These are phyloP conservation scores for Trichogramma evanescens DNA, from an alignment of 2,888 invertebrate genomes.

Conservation along the genomic window DNA sequence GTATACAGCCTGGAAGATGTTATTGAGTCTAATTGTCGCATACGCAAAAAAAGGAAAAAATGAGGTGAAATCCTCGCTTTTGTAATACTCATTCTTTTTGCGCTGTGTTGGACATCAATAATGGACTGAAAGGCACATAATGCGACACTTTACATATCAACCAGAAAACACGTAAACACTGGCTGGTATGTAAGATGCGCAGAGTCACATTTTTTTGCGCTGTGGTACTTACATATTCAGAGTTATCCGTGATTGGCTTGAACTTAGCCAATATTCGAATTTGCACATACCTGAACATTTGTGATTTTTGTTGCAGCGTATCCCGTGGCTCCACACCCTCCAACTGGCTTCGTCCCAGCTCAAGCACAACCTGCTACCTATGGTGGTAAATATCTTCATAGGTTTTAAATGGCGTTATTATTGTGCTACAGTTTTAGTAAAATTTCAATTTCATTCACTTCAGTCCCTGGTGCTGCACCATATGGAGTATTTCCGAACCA, in stretches of 20 bases:
- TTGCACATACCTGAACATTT: constrained; percentile 4
- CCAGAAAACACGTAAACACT: constrained; percentile 13
- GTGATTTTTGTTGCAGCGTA: constrained; percentile 45
- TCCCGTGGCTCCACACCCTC: constrained; percentile 46
- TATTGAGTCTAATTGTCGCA: too few species aligned
- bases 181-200: not conserved
- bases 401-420: not conserved
- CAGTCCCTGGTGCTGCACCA: constrained; percentile 58
- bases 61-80: too few species aligned
- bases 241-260: not conserved
- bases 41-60: too few species aligned
- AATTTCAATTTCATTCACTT: constrained; percentile 3
- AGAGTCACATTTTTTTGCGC: constrained; percentile 28
- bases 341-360: constrained; percentile 45
- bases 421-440: not conserved
- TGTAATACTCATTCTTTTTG: too few species aligned
- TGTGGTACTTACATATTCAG: constrained; percentile 33
- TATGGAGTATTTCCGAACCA: constrained; percentile 55
- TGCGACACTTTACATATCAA: constrained; percentile 14
- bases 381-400: constrained; percentile 34
- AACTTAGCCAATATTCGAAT: constrained; percentile 26
- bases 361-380: constrained; percentile 44
- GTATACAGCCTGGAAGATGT: not conserved
- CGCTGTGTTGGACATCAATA: constrained; percentile 13
- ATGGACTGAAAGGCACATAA: constrained; percentile 14